Conservation (phyloP, 1,140 invertebrate genomes). For the Hermetia illucens region DNA sequence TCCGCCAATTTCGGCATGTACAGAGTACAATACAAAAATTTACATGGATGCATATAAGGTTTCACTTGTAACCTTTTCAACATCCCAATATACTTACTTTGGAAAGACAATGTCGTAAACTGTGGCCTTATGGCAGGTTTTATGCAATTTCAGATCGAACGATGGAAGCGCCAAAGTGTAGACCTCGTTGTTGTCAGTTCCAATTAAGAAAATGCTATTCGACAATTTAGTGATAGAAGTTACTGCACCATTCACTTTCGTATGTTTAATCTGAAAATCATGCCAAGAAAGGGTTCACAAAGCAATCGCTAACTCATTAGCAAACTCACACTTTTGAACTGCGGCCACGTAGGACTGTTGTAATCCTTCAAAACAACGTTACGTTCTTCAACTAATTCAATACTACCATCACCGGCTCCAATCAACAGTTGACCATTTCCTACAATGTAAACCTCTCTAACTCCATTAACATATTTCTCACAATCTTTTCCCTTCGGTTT, state of each 20-base stretch:
- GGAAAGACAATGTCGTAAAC: conserved; percentile 78
- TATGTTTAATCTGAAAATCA: conserved; percentile 40
- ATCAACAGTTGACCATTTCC: conserved; percentile 49
- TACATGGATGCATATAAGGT: no score
- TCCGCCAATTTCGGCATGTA: no score
- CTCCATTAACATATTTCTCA: conserved; percentile 37
- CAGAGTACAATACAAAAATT: no score
- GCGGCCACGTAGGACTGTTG: conserved; percentile 37
- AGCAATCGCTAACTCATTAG: no score
- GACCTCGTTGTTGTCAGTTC: conserved; percentile 66
- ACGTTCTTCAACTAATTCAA: conserved; percentile 53
- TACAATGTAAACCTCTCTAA: conserved; percentile 49
- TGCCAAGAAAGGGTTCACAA: no score
- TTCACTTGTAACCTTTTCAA: no score
- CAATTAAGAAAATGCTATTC: conserved; percentile 45
- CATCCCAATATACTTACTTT: no score
- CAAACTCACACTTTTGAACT: conserved; percentile 42
- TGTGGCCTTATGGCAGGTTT: conserved; percentile 66
- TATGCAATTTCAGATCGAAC: conserved; percentile 51
- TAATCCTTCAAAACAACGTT: conserved; percentile 34
- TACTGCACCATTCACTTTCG: conserved; percentile 42
- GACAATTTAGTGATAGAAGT: conserved; percentile 47
- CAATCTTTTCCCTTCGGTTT: conserved; percentile 26
- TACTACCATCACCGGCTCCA: conserved; percentile 67
- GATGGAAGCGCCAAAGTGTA: conserved; percentile 57